These are phyloP conservation scores for Macrophya annulata DNA, from an alignment of 2,888 invertebrate species.

Conservation along the genomic window DNA sequence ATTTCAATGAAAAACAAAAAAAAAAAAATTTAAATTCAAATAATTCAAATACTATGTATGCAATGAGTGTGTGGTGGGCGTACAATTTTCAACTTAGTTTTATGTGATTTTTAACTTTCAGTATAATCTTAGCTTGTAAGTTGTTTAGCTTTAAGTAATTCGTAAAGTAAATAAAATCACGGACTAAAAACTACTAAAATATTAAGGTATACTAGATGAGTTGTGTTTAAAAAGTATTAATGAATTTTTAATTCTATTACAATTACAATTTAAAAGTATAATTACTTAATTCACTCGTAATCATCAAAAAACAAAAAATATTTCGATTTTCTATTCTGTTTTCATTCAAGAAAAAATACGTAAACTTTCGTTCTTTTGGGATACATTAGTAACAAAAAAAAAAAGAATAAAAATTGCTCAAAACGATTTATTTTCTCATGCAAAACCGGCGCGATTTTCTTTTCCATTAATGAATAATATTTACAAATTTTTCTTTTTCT, in stretches of 20 bases:
- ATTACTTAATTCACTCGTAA: not conserved
- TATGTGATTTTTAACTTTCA: slow-evolving; percentile 41
- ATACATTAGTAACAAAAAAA: not conserved
- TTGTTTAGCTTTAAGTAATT: slow-evolving; percentile 33
- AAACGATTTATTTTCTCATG: not conserved
- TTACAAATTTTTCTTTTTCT: not conserved
- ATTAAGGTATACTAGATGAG: slow-evolving; percentile 11
- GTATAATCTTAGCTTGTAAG: slow-evolving; percentile 36
- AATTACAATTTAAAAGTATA: no score
- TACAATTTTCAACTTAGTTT: slow-evolving; percentile 13
- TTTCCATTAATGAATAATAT: not conserved
- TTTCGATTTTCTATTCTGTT: no score
- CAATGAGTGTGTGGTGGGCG: slow-evolving; percentile 39
- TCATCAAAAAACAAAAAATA: not conserved
- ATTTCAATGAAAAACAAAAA: no score
- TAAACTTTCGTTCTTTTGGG: not conserved
- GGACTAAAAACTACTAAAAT: slow-evolving; percentile 22
- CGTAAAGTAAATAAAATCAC: slow-evolving; percentile 17
- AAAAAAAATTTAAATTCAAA: not conserved
- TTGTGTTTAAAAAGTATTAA: slow-evolving; percentile 20
- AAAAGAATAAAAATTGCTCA: not conserved
- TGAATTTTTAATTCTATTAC: not conserved
- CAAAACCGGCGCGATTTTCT: not conserved
- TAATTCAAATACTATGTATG: not conserved
- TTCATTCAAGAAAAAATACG: not conserved